Evolutionary conservation across 2,113 vertebrate species (phyloP).

Genomic region (Dasyornis broadbenti): DNA sequence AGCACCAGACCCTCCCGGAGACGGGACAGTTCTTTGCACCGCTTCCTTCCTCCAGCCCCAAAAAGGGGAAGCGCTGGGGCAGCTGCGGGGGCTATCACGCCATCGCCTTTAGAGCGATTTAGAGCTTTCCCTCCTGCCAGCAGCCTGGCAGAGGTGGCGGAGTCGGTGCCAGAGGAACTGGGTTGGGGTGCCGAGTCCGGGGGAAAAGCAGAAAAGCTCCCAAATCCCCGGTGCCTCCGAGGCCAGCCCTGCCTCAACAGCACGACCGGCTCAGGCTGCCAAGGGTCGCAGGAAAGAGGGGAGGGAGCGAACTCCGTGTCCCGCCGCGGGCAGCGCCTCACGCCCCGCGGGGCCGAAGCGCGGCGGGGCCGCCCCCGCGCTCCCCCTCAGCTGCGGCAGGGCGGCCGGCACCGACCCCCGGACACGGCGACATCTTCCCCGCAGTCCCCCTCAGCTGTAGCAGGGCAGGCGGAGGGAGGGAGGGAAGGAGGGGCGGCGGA

Average conservation of each 20-base stretch:
- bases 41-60: neutral
- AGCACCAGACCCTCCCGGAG: neutral
- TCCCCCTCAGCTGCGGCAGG: neutral
- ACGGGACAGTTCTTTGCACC: rapidly evolving
- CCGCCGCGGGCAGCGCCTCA: neutral
- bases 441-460: neutral
- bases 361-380: too few relatives aligned
- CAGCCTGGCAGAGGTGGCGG: neutral
- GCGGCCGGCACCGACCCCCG: rapidly evolving
- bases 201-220: neutral
- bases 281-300: neutral
- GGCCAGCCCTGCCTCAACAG: neutral
- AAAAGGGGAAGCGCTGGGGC: neutral
- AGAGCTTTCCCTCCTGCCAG: neutral
- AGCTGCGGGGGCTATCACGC: too few relatives aligned
- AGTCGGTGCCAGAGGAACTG: neutral
- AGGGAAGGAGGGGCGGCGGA: neutral
- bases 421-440: rapidly evolving
- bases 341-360: neutral
- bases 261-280: neutral
- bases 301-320: neutral
- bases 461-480: too few relatives aligned
- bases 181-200: neutral
- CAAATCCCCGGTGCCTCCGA: neutral
- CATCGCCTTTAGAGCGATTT: too few relatives aligned